Base-by-base conservation (phyloP, 1,140 invertebrate species). In the Pogonognathellus flavescens region DNA sequence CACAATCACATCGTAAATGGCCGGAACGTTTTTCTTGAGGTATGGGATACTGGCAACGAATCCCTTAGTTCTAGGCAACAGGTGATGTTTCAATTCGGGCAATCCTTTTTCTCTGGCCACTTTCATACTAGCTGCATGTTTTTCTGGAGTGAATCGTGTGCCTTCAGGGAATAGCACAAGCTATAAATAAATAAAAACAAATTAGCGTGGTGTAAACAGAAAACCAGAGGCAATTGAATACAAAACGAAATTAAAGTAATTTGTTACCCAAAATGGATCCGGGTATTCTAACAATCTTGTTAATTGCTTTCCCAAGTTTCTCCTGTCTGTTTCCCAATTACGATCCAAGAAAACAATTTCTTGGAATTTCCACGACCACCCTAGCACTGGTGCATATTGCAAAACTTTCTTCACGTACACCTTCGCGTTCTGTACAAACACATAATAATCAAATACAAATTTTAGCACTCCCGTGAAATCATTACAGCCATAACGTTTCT, bases 141-240 rank as follows among this genome's bases (percentile, higher is more conserved):
- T 99, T 88, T 94, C 93, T 82, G 93, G 91, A 0, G 97, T 98
- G 88, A 97, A 98, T 50, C 98, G 92, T 1, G 98, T 99, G 8
- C 98, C 98, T 92, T 99, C 98, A 9, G 96, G 95, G 89, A 97
- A 98, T n/a, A 99, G 90, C 53, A 98, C 90, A 86, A 98, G 91
- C 96, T 97, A 87, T 49, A 92, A 92, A 87, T 87, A 84, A 76
- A 9, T 60, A 82, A 80, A 82, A 70, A 18, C 14, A 70, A 70
- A 70, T 70, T 20, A 70, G n/a, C 11, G 11, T 18, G 1, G 11
- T 13, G 5, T 11, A 22, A 22, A 7, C 11, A 11, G 53, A 60
- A 60, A 88, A 86, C 84, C 52, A 59, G 82, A 86, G n/a, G 62
- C 62, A 83, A 55, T 80, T 88, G 66, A 59, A 59, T 82, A 41